Conservation (phyloP, 1,140 invertebrate species). For the Macrostomum lignano region DNA sequence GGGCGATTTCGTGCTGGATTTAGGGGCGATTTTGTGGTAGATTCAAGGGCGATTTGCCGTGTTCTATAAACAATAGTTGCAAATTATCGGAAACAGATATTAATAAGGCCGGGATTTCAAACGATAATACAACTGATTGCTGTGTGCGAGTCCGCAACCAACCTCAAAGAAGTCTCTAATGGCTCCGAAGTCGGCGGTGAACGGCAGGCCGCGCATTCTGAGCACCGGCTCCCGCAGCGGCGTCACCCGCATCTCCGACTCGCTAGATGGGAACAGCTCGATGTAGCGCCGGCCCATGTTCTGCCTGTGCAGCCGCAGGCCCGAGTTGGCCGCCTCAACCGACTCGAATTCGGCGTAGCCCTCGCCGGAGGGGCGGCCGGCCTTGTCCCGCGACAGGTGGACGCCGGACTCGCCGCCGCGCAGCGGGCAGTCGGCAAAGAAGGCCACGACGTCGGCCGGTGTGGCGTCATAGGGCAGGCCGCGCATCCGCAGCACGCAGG, state of each 20-base stretch:
- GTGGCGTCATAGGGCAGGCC: slow-evolving; percentile 62
- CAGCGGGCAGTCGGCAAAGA: slow-evolving; percentile 63
- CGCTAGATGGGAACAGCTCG: slow-evolving; percentile 53
- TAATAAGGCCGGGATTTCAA: too few relatives aligned
- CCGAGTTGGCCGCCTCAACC: slow-evolving; percentile 46
- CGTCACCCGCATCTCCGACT: slow-evolving; percentile 54
- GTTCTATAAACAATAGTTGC: too few relatives aligned
- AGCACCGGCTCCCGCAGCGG: slow-evolving; percentile 27
- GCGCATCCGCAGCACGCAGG: slow-evolving; percentile 26
- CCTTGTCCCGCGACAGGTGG: slow-evolving; percentile 53
- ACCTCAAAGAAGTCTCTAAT: too few relatives aligned
- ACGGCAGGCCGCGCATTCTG: slow-evolving; percentile 47
- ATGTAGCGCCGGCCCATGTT: slow-evolving; percentile 72
- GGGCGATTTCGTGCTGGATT: too few relatives aligned
- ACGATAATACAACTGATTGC: too few relatives aligned
- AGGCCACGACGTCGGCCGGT: slow-evolving; percentile 53
- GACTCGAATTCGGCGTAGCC: slow-evolving; percentile 55
- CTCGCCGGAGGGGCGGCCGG: slow-evolving; percentile 65
- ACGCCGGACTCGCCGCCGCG: slow-evolving; percentile 47
- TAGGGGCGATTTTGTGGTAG: too few relatives aligned
- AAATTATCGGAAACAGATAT: too few relatives aligned
- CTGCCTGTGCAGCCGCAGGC: slow-evolving; percentile 52
- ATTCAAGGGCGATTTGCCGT: too few relatives aligned
- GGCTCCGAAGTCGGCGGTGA: slow-evolving; percentile 30
- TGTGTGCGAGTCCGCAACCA: too few relatives aligned